phyloP scores from a whole-genome alignment of 2,797 vertebrate genomes.

The Xiphorhynchus erythropygius region DNA sequence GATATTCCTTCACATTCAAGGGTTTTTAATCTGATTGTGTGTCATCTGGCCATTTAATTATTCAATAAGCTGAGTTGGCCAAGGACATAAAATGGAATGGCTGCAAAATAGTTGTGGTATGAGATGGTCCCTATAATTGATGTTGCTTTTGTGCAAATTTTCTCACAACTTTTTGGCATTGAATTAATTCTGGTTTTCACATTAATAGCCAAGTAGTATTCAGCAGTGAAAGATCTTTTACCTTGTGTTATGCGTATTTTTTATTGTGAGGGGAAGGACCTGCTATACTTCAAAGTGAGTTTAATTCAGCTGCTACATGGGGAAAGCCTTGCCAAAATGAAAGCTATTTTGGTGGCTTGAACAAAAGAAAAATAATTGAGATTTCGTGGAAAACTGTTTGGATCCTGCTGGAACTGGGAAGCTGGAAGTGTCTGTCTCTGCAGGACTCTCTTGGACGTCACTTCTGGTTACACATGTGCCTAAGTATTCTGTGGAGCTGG shows the following conservation, averaged over 20 bases:
- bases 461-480: slow-evolving; percentile 38
- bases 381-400: background rate
- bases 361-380: background rate
- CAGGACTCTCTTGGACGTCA: background rate
- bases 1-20: slow-evolving; percentile 23
- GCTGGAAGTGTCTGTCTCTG: slow-evolving; percentile 1
- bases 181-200: background rate
- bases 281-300: background rate
- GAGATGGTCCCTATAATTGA: background rate
- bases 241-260: background rate
- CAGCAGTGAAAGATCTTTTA: background rate
- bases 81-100: slow-evolving; percentile 16
- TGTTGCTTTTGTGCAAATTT: background rate
- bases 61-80: slow-evolving; percentile 6
- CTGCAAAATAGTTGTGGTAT: slow-evolving; percentile 5
- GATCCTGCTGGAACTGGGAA: slow-evolving; percentile 1
- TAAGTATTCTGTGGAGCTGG: background rate
- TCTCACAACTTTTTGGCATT: background rate
- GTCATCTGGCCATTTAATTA: slow-evolving; percentile 25
- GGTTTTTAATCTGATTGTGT: background rate
- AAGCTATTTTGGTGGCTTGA: background rate
- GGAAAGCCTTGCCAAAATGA: background rate
- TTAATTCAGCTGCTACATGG: background rate
- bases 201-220: background rate
- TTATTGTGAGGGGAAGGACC: background rate